These are phyloP conservation scores for Eriocheir sinensis DNA, from an alignment of 1,140 invertebrate species.

Conservation along the genomic window DNA sequence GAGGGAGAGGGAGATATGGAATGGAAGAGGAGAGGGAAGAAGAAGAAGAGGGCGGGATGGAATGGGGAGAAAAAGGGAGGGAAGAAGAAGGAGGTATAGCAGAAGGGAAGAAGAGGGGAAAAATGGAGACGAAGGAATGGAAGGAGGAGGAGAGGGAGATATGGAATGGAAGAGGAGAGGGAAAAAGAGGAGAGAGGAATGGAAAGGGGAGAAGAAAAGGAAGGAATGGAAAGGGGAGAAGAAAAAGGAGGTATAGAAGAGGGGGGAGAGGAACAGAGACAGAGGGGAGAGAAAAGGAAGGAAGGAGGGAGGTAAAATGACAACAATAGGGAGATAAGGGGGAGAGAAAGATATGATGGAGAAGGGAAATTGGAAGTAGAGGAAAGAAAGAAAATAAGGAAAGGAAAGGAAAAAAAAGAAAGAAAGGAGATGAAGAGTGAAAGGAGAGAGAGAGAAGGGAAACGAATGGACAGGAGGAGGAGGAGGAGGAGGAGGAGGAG, in stretches of 20 bases:
- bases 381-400: neutral
- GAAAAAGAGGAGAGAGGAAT: no score
- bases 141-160: no score
- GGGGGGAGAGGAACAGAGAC: neutral
- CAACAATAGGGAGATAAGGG: neutral
- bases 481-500: no score
- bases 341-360: neutral
- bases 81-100: neutral
- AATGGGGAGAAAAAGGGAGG: neutral
- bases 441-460: neutral
- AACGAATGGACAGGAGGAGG: no score
- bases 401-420: neutral
- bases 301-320: no score
- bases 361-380: neutral
- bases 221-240: no score
- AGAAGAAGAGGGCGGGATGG: neutral
- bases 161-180: neutral
- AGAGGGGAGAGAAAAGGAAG: no score
- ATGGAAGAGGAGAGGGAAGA: neutral
- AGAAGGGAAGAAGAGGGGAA: no score
- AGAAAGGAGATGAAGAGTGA: neutral
- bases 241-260: no score
- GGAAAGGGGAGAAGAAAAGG: no score
- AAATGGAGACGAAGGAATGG: no score
- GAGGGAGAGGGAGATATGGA: no score